Base-by-base conservation (phyloP, 2,888 invertebrate species). In the Listrodromus nycthemerus region DNA sequence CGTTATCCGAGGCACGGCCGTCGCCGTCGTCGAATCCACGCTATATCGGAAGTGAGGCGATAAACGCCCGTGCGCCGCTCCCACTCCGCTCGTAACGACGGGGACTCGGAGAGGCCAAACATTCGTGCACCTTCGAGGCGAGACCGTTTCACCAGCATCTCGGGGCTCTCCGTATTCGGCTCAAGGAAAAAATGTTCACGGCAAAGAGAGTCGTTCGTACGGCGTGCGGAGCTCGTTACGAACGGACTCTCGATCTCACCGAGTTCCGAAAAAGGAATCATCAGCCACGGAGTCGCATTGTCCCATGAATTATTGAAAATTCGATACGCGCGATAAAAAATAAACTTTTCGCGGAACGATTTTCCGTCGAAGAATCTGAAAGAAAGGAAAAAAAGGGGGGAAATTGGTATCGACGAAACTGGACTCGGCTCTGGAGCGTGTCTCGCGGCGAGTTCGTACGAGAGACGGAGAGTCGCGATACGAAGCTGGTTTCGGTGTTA, bases 131-230 rank as follows among this genome's bases (percentile, higher is more conserved):
- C 65, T 70, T 70, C 74, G 24, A 21, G 67, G 79, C 50, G 50
- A 50, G 30, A 61, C 58, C 58, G 58, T 24, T 61, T 30, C 27
- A 83, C 77, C 74, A 67, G 82, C 71, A 55, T 70, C 79, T 58
- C 75, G 75, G 61, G 41, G 66, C 61, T 84, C 74, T 75, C 84
- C 84, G 79, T 84, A 84, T 84, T 84, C 75, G 84, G 84, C 66
- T 63, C 48, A 79, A 75, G 61, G 66, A 77, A 84, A 84, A 84
- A 82, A 82, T 82, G 84, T 82, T 71, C 84, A 84, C 45, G 37
- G 50, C n/a, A n/a, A n/a, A n/a, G 27, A 74, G 48, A 82, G 48
- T 24, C 81, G 77, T 61, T 63, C 48, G 45, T 63, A 13, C 55
- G 13, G 24, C 24, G 24, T 21, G 41, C 13, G 41, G 19, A 75